These are phyloP conservation scores for Chaetodon trifasciatus DNA, from an alignment of 2,797 vertebrate species.

Conservation along the genomic window DNA sequence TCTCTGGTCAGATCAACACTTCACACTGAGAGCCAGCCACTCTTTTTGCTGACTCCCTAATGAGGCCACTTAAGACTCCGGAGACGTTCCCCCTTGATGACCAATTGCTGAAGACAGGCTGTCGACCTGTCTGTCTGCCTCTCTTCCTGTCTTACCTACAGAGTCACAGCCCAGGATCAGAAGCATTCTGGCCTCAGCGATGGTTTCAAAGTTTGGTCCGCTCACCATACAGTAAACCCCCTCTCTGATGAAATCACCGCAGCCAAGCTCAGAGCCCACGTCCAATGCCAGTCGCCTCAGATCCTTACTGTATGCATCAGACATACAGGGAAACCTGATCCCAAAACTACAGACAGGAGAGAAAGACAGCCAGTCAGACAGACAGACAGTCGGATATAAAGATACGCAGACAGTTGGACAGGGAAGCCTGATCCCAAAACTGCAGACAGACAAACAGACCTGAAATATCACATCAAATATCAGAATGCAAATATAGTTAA, in stretches of 20 bases:
- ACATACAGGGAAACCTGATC: constrained; percentile 84
- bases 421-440: constrained; percentile 76
- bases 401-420: constrained; percentile 37
- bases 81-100: not conserved
- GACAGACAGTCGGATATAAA: not conserved
- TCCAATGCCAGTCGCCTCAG: constrained; percentile 76
- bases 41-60: not conserved
- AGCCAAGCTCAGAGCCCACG: constrained; percentile 75
- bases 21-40: not conserved
- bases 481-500: too few species aligned
- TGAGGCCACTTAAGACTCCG: not conserved
- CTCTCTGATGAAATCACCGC: constrained; percentile 74
- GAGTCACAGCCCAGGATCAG: constrained; percentile 81
- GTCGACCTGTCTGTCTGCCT: not conserved
- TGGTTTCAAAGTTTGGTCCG: constrained; percentile 85
- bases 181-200: constrained; percentile 84
- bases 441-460: too few species aligned
- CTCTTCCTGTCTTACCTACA: constrained; percentile 76
- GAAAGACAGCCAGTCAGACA: not conserved
- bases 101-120: not conserved
- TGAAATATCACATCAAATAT: not conserved
- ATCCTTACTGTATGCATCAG: constrained; percentile 83
- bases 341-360: constrained; percentile 77
- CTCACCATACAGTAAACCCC: constrained; percentile 86
- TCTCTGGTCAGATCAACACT: not conserved